These are phyloP conservation scores for Euura saliciscinereae DNA, from an alignment of 1,140 invertebrate genomes.

Conservation along the genomic window DNA sequence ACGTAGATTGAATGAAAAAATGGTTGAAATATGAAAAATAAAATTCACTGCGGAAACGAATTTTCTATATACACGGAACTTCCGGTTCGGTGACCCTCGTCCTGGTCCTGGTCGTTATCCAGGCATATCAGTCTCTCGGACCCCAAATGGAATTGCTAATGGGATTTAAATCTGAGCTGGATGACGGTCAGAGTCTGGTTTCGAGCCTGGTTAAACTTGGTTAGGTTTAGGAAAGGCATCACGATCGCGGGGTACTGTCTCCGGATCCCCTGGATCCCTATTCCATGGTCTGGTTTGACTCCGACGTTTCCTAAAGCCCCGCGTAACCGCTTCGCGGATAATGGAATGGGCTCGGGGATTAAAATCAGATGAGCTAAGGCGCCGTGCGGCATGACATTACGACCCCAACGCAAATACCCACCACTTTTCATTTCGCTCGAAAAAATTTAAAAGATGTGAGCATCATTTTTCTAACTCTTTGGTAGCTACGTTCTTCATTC, in stretches of 20 bases:
- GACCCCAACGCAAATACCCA: too few species aligned
- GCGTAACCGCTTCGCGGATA: background rate
- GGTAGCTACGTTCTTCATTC: too few species aligned
- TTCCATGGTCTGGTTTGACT: background rate
- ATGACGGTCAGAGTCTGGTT: background rate
- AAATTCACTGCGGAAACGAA: too few species aligned
- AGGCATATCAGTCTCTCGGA: background rate
- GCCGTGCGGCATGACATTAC: too few species aligned
- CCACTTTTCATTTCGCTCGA: too few species aligned
- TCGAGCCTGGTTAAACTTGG: background rate
- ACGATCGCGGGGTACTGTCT: background rate
- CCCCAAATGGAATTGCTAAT: constrained; percentile 7
- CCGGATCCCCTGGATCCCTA: background rate
- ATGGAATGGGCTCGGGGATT: background rate
- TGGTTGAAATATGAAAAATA: background rate
- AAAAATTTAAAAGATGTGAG: too few species aligned
- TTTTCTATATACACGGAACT: background rate
- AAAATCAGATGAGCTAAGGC: background rate
- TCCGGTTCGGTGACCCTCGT: background rate
- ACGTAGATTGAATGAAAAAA: too few species aligned
- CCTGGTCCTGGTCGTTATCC: background rate
- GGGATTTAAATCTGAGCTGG: constrained; percentile 7
- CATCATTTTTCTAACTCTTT: too few species aligned
- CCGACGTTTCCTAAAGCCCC: background rate
- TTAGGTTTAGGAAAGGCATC: background rate